Evolutionary conservation across 2,797 vertebrate species (phyloP).

Genomic region (Sebastes vulpes): DNA sequence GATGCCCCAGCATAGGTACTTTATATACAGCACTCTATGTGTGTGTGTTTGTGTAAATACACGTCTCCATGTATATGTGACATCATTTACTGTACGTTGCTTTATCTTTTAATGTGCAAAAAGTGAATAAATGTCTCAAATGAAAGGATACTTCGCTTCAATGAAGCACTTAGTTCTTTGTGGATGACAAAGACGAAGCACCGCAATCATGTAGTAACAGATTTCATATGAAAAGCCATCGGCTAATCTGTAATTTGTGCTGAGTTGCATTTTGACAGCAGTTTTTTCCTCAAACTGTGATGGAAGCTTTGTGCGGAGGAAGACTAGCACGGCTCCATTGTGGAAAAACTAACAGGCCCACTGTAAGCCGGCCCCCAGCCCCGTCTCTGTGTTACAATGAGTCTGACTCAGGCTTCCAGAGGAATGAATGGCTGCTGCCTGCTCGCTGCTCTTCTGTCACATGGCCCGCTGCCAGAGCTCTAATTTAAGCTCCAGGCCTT

Average conservation of each 20-base stretch:
- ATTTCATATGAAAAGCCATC: background rate
- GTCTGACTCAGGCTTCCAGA: slow-evolving; percentile 74
- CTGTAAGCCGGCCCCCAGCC: slow-evolving; percentile 31
- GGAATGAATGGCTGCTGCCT: slow-evolving; percentile 79
- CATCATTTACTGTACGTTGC: background rate
- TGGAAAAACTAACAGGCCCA: slow-evolving; percentile 51
- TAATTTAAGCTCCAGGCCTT: slow-evolving; percentile 84
- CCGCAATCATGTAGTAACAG: background rate
- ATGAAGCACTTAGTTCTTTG: background rate
- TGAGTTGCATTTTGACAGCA: slow-evolving; percentile 34
- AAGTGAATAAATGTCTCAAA: background rate
- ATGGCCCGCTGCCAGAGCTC: slow-evolving; percentile 79
- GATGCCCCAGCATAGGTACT: background rate
- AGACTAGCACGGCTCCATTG: slow-evolving; percentile 46
- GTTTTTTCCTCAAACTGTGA: slow-evolving; percentile 26
- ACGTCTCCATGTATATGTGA: background rate
- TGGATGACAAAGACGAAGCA: background rate
- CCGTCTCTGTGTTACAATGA: slow-evolving; percentile 59
- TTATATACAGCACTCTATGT: background rate
- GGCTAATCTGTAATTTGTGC: slow-evolving; percentile 31
- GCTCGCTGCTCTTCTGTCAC: slow-evolving; percentile 62
- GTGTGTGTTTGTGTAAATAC: background rate
- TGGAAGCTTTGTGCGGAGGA: slow-evolving; percentile 32
- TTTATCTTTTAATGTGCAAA: background rate
- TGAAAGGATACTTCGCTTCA: background rate